Percentiles rank a stretch among this genome's conserved stretches.
phyloP scores from a whole-genome alignment of 2,888 invertebrate genomes.

The Erebia epiphron region DNA sequence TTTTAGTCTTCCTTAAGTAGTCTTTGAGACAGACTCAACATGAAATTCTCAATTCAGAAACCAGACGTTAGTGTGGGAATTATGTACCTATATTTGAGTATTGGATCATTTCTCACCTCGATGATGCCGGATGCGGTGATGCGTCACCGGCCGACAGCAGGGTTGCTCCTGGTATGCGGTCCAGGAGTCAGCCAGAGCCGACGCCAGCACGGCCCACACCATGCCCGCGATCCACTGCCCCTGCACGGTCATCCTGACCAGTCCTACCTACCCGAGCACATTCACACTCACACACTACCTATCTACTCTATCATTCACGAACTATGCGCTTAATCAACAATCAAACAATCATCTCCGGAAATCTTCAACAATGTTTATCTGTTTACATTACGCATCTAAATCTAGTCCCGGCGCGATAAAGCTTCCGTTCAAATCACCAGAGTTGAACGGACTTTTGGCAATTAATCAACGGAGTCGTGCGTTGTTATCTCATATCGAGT shows the following conservation, averaged over 20 bases:
- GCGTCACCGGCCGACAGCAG: slow-evolving; percentile 83
- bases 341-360: slow-evolving; percentile 54
- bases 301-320: slow-evolving; percentile 51
- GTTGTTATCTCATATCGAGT: slow-evolving; percentile 73
- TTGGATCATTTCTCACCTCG: slow-evolving; percentile 73
- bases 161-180: slow-evolving; percentile 86
- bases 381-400: slow-evolving; percentile 71
- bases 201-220: slow-evolving; percentile 66
- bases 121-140: slow-evolving; percentile 85
- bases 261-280: slow-evolving; percentile 54
- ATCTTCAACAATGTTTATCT: slow-evolving; percentile 71
- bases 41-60: too few species aligned
- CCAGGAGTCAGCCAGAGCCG: slow-evolving; percentile 85
- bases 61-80: too few species aligned
- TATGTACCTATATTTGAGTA: background rate
- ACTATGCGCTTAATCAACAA: slow-evolving; percentile 60
- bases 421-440: slow-evolving; percentile 60
- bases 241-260: slow-evolving; percentile 58
- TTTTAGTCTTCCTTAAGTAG: too few species aligned
- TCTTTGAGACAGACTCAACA: too few species aligned
- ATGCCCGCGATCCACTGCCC: slow-evolving; percentile 63
- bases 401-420: slow-evolving; percentile 62
- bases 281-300: slow-evolving; percentile 55
- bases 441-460: slow-evolving; percentile 62
- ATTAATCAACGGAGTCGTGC: slow-evolving; percentile 68